Conservation (phyloP, 2,797 vertebrate genomes). For the Neosilurus hyrtlii region DNA sequence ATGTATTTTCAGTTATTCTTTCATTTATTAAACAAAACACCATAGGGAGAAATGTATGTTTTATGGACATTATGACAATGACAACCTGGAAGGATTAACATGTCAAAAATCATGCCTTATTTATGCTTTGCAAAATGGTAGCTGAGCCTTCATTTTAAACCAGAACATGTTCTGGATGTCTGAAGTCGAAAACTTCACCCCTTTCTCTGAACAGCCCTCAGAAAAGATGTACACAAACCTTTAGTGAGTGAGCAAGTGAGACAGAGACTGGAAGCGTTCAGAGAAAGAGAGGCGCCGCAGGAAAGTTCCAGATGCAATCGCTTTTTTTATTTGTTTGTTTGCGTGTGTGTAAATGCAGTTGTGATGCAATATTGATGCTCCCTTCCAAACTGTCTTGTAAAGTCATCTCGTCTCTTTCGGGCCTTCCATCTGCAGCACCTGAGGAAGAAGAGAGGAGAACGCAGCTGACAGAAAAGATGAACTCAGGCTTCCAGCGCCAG, state of each 20-base stretch:
- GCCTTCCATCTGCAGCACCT: slow-evolving; percentile 62
- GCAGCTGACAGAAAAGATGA: slow-evolving; percentile 58
- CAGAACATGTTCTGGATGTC: slow-evolving; percentile 39
- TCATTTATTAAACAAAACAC: slow-evolving; percentile 29
- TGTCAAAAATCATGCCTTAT: slow-evolving; percentile 35
- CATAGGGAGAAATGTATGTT: slow-evolving; percentile 15
- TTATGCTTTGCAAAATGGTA: slow-evolving; percentile 35
- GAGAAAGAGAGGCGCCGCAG: slow-evolving; percentile 50
- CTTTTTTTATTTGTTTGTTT: slow-evolving; percentile 56
- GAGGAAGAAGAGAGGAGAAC: slow-evolving; percentile 55
- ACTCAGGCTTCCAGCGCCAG: slow-evolving; percentile 47
- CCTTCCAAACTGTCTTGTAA: slow-evolving; percentile 60
- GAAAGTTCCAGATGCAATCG: slow-evolving; percentile 54
- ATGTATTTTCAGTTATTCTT: neutral
- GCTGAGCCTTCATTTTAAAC: slow-evolving; percentile 41
- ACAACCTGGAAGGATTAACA: slow-evolving; percentile 32
- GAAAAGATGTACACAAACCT: slow-evolving; percentile 30
- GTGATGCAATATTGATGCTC: slow-evolving; percentile 61
- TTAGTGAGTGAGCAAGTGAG: slow-evolving; percentile 25
- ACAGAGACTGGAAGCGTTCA: slow-evolving; percentile 42
- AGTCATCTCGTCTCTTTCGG: slow-evolving; percentile 57
- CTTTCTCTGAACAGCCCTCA: slow-evolving; percentile 43
- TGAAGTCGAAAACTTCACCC: slow-evolving; percentile 45
- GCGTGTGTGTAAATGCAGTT: slow-evolving; percentile 58
- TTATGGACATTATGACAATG: slow-evolving; percentile 11